phyloP scores from a whole-genome alignment of 2,797 vertebrate species.

The Garrulus glandarius region DNA sequence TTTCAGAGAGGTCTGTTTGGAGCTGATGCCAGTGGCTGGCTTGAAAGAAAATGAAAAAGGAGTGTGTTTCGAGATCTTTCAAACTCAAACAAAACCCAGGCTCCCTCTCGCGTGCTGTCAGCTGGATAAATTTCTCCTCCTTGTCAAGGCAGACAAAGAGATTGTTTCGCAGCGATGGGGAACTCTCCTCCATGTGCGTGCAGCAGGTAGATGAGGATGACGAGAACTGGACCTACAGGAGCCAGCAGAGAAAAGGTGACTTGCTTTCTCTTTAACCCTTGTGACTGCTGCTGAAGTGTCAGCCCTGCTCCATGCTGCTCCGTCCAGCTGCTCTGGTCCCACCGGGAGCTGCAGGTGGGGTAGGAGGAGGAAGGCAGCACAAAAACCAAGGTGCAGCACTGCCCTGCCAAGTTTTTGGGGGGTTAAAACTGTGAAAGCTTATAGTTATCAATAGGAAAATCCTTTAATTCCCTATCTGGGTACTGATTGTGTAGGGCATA shows the following conservation, averaged over 20 bases:
- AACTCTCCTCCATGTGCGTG: slow-evolving; percentile 77
- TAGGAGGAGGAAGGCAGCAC: not conserved
- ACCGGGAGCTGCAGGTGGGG: not conserved
- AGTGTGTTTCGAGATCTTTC: slow-evolving; percentile 82
- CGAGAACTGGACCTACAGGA: slow-evolving; percentile 88
- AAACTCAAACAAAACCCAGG: slow-evolving; percentile 80
- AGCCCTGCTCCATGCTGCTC: not conserved
- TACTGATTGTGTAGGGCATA: not conserved
- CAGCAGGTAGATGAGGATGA: slow-evolving; percentile 77
- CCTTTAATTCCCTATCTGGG: not conserved
- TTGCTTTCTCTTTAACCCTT: slow-evolving; percentile 15
- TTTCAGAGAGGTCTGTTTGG: slow-evolving; percentile 13
- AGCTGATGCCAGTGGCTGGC: not conserved
- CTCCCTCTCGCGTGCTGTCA: slow-evolving; percentile 86
- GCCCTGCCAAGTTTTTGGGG: not conserved
- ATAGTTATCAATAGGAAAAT: not conserved
- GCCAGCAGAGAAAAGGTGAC: slow-evolving; percentile 89
- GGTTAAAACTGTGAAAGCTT: not conserved
- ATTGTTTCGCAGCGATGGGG: slow-evolving; percentile 90
- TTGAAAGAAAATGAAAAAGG: slow-evolving; percentile 87
- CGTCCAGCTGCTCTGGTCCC: not conserved
- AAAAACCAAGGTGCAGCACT: not conserved
- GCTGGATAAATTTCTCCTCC: slow-evolving; percentile 92
- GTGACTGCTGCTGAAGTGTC: not conserved
- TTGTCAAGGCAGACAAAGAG: slow-evolving; percentile 89